Conservation (phyloP, 1,140 invertebrate genomes). For the Cyclargus thomasi region DNA sequence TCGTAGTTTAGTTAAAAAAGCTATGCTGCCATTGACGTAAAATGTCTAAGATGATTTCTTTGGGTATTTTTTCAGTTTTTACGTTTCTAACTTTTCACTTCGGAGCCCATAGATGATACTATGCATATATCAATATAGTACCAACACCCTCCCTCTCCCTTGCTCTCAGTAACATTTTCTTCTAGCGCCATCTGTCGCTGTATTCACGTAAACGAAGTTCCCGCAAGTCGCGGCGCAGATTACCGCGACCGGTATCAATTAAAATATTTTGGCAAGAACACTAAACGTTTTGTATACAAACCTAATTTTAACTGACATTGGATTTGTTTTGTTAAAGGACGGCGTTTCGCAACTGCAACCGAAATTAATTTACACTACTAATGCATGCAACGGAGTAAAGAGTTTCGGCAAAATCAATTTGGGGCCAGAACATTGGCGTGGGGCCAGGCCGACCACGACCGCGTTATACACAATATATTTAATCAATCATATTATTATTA, state of each 20-base stretch:
- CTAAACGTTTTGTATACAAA: conserved; percentile 21
- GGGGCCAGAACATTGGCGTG: conserved; percentile 57
- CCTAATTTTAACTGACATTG: conserved; percentile 25
- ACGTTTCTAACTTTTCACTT: too few relatives aligned
- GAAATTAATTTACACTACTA: conserved; percentile 62
- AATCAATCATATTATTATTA: conserved; percentile 58
- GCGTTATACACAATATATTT: conserved; percentile 50
- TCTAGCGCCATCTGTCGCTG: not conserved
- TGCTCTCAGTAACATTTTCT: not conserved
- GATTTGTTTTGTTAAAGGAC: conserved; percentile 24
- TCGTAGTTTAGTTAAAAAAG: too few relatives aligned
- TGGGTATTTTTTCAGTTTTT: too few relatives aligned
- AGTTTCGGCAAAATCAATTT: conserved; percentile 70
- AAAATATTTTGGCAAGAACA: conserved; percentile 18
- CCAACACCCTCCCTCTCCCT: too few relatives aligned
- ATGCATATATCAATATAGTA: too few relatives aligned
- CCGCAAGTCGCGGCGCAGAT: not conserved
- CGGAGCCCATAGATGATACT: too few relatives aligned
- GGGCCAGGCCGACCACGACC: conserved; percentile 51
- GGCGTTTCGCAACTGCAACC: conserved; percentile 22
- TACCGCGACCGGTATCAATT: not conserved
- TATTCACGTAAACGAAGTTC: not conserved
- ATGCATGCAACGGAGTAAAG: conserved; percentile 53
- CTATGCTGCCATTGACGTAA: too few relatives aligned
- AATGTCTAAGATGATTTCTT: too few relatives aligned